Evolutionary conservation across 2,113 vertebrate species (phyloP).

Genomic region (Cyprinus carpio): DNA sequence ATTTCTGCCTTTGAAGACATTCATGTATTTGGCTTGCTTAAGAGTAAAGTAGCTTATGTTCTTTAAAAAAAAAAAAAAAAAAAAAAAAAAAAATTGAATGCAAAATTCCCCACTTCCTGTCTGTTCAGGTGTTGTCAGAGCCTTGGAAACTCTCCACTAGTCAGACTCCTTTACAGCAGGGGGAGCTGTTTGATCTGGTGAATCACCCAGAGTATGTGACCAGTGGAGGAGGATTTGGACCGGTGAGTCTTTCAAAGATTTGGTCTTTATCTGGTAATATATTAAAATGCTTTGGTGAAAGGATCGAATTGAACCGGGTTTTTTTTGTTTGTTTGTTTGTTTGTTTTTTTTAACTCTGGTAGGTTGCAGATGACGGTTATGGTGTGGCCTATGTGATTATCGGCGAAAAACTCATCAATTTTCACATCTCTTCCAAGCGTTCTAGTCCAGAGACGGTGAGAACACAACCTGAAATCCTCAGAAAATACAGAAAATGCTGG

Average conservation of each 20-base stretch:
- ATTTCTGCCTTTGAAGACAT: neutral
- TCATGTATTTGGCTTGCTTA: too few relatives aligned
- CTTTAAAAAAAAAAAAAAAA: neutral
- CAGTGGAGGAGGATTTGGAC: constrained; percentile 93
- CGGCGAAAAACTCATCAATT: constrained; percentile 88
- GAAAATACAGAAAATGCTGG: neutral
- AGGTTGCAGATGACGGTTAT: constrained; percentile 99
- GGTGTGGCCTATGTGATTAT: constrained; percentile 95
- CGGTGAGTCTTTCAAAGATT: constrained; percentile 77
- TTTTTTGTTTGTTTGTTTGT: too few relatives aligned
- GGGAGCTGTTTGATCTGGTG: constrained; percentile 84
- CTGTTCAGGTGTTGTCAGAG: constrained; percentile 87
- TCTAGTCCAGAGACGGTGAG: constrained; percentile 91
- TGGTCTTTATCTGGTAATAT: neutral
- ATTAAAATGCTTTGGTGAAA: neutral
- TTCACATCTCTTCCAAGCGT: constrained; percentile 94
- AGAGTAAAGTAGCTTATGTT: neutral
- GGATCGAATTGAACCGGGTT: neutral
- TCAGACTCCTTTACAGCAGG: constrained; percentile 91
- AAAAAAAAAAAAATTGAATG: neutral
- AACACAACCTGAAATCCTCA: constrained; percentile 4
- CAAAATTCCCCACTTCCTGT: neutral
- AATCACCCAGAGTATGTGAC: constrained; percentile 84
- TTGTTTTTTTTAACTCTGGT: neutral
- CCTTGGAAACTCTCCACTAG: constrained; percentile 96